Evolutionary conservation across 64 coral and sea anemone species (phyloP).

Genomic region (Hydrozoanthus tunicans): DNA sequence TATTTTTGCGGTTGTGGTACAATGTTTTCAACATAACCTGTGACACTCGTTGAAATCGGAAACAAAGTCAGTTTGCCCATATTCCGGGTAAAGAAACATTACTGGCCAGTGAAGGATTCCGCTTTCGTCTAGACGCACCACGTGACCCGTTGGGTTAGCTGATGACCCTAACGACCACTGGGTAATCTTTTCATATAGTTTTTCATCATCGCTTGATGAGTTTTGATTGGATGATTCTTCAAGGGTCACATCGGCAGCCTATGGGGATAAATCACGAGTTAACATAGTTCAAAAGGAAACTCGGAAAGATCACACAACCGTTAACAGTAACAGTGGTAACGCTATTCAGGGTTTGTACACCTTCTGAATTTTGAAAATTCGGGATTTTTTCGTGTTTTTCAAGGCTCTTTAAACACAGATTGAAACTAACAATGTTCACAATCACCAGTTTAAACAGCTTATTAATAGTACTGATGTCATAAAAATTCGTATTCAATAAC

Average conservation of each 20-base stretch:
- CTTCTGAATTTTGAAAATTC: no score
- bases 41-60: conserved; percentile 47
- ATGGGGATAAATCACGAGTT: background rate
- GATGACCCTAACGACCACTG: background rate
- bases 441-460: no score
- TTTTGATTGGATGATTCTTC: conserved; percentile 29
- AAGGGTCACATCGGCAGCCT: conserved; percentile 33
- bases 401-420: no score
- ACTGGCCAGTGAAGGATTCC: conserved; percentile 48
- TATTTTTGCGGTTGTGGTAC: background rate
- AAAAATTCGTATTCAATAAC: no score
- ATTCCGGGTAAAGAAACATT: conserved; percentile 44
- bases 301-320: no score
- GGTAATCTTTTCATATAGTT: conserved; percentile 1
- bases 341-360: no score
- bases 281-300: background rate
- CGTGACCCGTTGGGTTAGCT: conserved; percentile 43
- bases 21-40: conserved; percentile 17
- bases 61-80: conserved; percentile 34
- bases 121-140: conserved; percentile 19
- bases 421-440: no score
- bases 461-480: no score
- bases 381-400: no score
- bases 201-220: background rate
- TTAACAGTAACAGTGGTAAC: no score